Base-by-base conservation (phyloP, 1,140 invertebrate genomes). In the Trichoplusia ni region DNA sequence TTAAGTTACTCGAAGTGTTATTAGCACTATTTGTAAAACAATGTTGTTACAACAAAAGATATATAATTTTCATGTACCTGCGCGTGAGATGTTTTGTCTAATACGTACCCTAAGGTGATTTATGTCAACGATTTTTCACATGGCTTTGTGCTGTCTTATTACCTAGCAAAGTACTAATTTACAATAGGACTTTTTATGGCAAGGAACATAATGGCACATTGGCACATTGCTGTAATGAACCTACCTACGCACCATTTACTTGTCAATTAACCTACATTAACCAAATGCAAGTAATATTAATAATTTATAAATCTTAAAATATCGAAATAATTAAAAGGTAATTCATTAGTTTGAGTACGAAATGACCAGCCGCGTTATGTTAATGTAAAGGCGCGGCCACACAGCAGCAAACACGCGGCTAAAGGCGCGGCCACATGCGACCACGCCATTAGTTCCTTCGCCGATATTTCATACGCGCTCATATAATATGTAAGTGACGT, bases 401-500 rank as follows among this genome's bases (percentile, higher is more conserved):
- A 75, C 58, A 33, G 58, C 31, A 38, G 46, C 60, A 18, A 33
- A 33, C 49, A 61, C 38, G 54, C 27, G 47, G 62, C 46, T 73
- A 69, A 80, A 69, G 84, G 84, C 62, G 82, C 66, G 79, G 59
- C 79, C 69, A 75, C 86, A 87, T 84, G 86, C 84, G 71, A 89
- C 68, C 70, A 62, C 69, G 54, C 82, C 84, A 87, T 89, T 86
- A 87, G 74, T 42, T 65, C 60, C 59, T 47, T 42, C 67, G 75
- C 74, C 76, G 75, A 82, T 86, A 86, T 85, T 78, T 87, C 80
- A 86, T 71, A 73, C 66, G 40, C 64, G 72, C 72, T 83, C 82
- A 84, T 87, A 87, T 82, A 84, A 86, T 85, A 85, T 87, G 81
- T 76, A 82, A 73, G 75, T 78, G 75, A 75, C 79, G 73, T 77